These are phyloP conservation scores for Epizoanthus stellaris DNA, from an alignment of 92 coral and sea anemone species.

Conservation along the genomic window DNA sequence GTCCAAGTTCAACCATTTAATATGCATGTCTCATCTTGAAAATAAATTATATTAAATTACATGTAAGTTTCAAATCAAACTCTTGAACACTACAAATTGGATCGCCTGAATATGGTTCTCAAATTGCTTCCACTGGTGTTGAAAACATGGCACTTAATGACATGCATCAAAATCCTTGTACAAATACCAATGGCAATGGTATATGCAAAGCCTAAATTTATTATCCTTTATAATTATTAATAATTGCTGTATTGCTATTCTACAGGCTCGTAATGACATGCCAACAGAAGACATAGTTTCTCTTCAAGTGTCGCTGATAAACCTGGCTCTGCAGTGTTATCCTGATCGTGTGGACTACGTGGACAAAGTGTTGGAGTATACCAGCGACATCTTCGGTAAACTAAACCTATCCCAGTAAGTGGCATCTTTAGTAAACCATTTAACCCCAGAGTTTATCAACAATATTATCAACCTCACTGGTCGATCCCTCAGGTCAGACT, in stretches of 20 bases:
- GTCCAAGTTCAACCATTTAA: no score
- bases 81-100: no score
- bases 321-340: conserved; percentile 95
- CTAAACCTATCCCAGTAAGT: conserved; percentile 87
- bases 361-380: conserved; percentile 94
- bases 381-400: conserved; percentile 85
- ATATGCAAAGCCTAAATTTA: no score
- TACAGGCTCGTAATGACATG: conserved; percentile 94
- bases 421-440: neutral
- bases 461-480: neutral
- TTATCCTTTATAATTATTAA: no score
- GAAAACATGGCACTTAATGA: no score
- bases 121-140: no score
- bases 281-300: conserved; percentile 98
- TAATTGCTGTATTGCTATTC: neutral
- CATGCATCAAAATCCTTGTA: no score
- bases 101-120: no score
- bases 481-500: neutral
- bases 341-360: conserved; percentile 97
- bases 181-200: no score
- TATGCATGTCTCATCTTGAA: no score
- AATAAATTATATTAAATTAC: no score
- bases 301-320: conserved; percentile 91
- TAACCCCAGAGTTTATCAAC: neutral
- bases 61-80: no score